Conservation (phyloP, 1,140 invertebrate genomes). For the Drosophila insularis region DNA sequence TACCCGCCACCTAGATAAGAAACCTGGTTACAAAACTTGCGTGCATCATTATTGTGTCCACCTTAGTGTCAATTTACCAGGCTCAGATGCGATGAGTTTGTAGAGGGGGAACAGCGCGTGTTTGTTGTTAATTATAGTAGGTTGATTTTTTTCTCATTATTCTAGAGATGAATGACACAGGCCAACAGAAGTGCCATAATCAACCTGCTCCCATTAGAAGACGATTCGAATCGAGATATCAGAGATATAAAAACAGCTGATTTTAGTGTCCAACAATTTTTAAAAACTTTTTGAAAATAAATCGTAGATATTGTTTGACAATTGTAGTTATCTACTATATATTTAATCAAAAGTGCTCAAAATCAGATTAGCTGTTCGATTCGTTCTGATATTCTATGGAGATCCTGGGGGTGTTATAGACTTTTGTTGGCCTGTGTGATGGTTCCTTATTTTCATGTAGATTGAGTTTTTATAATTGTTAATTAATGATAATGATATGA, state of each 20-base stretch:
- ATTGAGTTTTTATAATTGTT: constrained; percentile 57
- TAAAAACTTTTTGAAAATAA: too few species aligned
- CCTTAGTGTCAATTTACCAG: constrained; percentile 53
- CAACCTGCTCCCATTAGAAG: neutral
- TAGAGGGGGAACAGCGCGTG: constrained; percentile 4
- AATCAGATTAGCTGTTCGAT: neutral
- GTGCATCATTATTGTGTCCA: constrained; percentile 25
- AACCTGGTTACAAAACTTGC: neutral
- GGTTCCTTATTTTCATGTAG: constrained; percentile 55
- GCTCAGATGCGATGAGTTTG: constrained; percentile 8
- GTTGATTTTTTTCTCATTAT: constrained; percentile 28
- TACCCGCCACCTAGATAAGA: neutral
- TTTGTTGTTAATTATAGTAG: constrained; percentile 49
- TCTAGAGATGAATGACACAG: constrained; percentile 11
- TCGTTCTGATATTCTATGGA: neutral
- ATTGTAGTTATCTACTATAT: too few species aligned
- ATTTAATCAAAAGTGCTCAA: constrained; percentile 1
- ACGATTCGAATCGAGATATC: neutral
- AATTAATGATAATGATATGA: constrained; percentile 50
- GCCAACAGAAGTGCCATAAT: neutral
- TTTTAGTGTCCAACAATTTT: neutral
- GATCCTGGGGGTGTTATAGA: neutral
- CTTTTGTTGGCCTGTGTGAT: neutral
- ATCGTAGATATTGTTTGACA: too few species aligned
- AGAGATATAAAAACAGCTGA: neutral